Base-by-base conservation (phyloP, 2,113 vertebrate genomes). In the Aldabrachelys gigantea region DNA sequence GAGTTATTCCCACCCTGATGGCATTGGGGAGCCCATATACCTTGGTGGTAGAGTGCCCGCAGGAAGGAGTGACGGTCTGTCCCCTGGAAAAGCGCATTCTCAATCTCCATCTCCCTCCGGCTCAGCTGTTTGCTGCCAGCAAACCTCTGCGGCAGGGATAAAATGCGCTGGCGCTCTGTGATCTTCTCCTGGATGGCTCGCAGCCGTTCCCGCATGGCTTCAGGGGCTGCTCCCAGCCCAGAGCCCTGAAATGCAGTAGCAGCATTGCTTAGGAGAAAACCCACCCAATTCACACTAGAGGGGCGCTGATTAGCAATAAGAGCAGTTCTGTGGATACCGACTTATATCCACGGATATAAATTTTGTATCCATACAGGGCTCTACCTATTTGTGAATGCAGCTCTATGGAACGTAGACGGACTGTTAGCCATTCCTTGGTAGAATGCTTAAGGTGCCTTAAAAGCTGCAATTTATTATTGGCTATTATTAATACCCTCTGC, bases 91-190 rank as follows among this genome's bases (percentile, higher is more conserved):
- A 99, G 98, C 2, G 99, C 98, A 2, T 97, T 98, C 91, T 99
- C 99, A 12, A 99, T 99, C 98, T 99, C 99, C 99, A 99, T 99
- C 98, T 99, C 99, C 27, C 99, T 96, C 0, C 99, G 98, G 56
- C 98, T 99, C 91, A 99, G 98, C 14, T 99, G 98, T 52, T 98
- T 99, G 97, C 99, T 99, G 97, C 98, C 98, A 9, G 99, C 98
- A 94, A 99, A 99, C 75, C 99, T 98, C 96, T 99, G 99, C 0
- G 99, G 99, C 85, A 99, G 97, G 24, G 98, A 97, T 8, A 99
- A 98, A 22, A 99, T 98, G 95, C 98, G 98, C 11, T 96, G 98
- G 8, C 98, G 97, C 56, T 99, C 98, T 0, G 97, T 98, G 21
- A 99, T 99, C 98, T 99, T 99, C 96, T 99, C 98, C 95, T 97